Percentiles rank a stretch among this genome's conserved stretches.
phyloP scores from a whole-genome alignment of 2,888 invertebrate genomes.

The Drosophila tanythrix region DNA sequence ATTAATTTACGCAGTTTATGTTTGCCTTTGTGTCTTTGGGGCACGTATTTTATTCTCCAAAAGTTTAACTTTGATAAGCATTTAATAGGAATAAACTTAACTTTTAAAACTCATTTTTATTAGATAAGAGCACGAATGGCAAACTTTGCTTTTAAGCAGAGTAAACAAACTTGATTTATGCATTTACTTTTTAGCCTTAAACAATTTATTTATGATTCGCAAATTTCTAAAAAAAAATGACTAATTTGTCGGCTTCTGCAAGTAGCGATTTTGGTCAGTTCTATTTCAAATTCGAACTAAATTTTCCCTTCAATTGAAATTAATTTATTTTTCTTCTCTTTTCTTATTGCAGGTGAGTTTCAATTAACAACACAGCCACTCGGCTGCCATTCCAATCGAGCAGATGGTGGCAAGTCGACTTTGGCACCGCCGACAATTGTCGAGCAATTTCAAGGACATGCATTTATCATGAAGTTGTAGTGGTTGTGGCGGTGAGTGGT shows the following conservation, averaged over 20 bases:
- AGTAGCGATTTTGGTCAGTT: background rate
- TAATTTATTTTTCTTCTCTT: constrained; percentile 3
- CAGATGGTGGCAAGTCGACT: constrained; percentile 21
- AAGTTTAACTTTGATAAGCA: background rate
- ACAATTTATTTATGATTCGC: background rate
- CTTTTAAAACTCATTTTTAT: background rate
- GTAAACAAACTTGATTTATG: background rate
- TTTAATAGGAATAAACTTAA: background rate
- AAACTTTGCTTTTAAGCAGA: background rate
- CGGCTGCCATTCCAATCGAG: constrained; percentile 8
- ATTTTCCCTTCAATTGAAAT: constrained; percentile 1
- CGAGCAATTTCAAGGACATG: constrained; percentile 56
- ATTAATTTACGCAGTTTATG: background rate
- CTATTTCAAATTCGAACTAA: background rate
- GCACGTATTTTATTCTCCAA: background rate
- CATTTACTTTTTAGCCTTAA: background rate
- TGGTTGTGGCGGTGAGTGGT: background rate
- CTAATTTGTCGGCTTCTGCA: background rate
- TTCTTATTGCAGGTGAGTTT: constrained; percentile 60
- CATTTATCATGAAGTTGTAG: constrained; percentile 49
- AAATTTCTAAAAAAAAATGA: background rate
- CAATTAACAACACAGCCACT: constrained; percentile 2
- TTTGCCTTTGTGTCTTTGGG: background rate
- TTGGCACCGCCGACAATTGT: constrained; percentile 38
- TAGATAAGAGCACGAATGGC: background rate